These are phyloP conservation scores for Phrynocephalus versicolor DNA, from an alignment of 2,113 vertebrate species.

Conservation along the genomic window DNA sequence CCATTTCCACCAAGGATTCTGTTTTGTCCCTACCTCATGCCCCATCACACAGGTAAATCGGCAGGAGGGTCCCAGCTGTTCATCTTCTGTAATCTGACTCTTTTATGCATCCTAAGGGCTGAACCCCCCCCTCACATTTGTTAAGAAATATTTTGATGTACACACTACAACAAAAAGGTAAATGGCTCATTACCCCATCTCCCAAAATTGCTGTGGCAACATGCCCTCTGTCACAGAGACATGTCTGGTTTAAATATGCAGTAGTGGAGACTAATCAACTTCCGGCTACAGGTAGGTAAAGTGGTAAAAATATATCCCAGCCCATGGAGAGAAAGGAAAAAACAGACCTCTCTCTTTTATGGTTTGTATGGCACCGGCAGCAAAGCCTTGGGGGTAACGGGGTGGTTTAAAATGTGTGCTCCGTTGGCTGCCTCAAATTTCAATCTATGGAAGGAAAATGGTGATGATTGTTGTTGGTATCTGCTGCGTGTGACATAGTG, in stretches of 20 bases:
- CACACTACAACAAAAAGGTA: not conserved
- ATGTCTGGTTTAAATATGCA: not conserved
- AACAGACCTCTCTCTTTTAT: no score
- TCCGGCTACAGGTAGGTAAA: not conserved
- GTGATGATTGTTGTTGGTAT: no score
- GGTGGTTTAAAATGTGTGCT: no score
- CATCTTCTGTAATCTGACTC: not conserved
- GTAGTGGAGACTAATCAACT: not conserved
- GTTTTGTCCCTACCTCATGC: not conserved
- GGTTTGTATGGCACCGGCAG: no score
- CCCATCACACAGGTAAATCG: no score
- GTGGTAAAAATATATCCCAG: not conserved
- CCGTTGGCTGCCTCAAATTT: no score
- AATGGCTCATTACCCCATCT: not conserved
- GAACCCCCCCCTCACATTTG: not conserved
- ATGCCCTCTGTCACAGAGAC: not conserved
- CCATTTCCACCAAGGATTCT: not conserved
- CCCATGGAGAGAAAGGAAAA: not conserved
- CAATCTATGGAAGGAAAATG: no score
- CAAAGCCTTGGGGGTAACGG: no score
- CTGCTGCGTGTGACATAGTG: no score
- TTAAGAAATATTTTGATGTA: not conserved
- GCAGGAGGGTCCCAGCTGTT: not conserved
- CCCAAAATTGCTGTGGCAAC: not conserved
- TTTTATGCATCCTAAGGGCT: not conserved